phyloP scores from a whole-genome alignment of 2,888 invertebrate genomes.

The Oligia strigilis region DNA sequence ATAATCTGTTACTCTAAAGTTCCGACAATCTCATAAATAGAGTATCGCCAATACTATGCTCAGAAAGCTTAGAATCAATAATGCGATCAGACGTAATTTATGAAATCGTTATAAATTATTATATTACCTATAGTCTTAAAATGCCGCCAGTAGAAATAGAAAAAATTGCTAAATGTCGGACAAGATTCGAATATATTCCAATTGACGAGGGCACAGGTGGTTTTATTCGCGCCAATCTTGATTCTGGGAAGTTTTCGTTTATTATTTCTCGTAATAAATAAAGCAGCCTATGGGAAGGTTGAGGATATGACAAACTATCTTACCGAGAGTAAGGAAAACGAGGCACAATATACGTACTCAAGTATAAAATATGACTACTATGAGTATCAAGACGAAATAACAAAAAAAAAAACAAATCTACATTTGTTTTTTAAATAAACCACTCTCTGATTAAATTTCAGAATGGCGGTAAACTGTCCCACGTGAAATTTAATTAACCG shows the following conservation, averaged over 20 bases:
- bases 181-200: slow-evolving; percentile 13
- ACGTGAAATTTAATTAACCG: slow-evolving; percentile 18
- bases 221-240: slow-evolving; percentile 6
- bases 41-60: slow-evolving; percentile 19
- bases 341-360: neutral
- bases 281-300: neutral
- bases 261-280: slow-evolving; percentile 1
- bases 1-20: slow-evolving; percentile 5
- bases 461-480: neutral
- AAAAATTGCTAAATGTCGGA: neutral
- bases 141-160: neutral
- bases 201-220: neutral
- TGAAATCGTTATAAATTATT: neutral
- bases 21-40: slow-evolving; percentile 16
- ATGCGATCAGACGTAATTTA: neutral
- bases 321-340: neutral
- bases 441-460: neutral
- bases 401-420: neutral
- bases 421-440: neutral
- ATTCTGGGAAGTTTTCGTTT: slow-evolving; percentile 18
- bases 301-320: neutral
- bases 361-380: neutral
- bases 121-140: neutral
- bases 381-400: neutral
- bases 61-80: slow-evolving; percentile 13